A percentile compares a stretch with the other conserved stretches of the same genome.
Conservation (phyloP, 2,113 vertebrate species). For the Microcebus jonahi region DNA sequence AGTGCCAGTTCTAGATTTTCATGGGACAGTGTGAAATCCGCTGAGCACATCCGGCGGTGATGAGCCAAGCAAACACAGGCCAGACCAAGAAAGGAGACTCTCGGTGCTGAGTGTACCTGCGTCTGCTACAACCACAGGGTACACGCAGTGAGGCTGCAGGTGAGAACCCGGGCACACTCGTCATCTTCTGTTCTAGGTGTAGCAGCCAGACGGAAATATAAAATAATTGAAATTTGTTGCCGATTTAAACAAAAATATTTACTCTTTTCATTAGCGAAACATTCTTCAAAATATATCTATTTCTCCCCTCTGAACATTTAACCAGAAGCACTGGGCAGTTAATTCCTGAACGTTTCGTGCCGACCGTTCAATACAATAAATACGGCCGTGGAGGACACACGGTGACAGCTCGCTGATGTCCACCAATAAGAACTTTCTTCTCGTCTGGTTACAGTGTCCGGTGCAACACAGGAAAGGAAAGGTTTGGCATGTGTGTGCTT, state of each 20-base stretch:
- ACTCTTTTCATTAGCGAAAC: slow-evolving; percentile 59
- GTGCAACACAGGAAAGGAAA: too few relatives aligned
- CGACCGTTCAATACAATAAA: neutral
- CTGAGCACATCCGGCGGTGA: neutral
- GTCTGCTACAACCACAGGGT: rapidly evolving
- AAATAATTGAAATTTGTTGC: neutral
- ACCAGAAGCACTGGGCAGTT: slow-evolving; percentile 46
- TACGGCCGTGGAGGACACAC: rapidly evolving
- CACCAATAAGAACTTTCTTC: slow-evolving; percentile 17
- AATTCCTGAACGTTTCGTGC: neutral
- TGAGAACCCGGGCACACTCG: rapidly evolving
- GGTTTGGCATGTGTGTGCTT: too few relatives aligned
- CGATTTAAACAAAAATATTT: slow-evolving; percentile 63
- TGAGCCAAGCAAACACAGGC: neutral
- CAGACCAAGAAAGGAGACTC: neutral
- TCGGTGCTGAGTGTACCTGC: rapidly evolving
- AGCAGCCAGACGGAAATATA: neutral
- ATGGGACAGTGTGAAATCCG: neutral
- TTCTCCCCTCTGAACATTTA: slow-evolving; percentile 33
- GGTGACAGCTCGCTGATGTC: slow-evolving; percentile 3
- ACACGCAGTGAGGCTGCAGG: rapidly evolving
- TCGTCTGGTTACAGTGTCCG: too few relatives aligned
- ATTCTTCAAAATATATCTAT: slow-evolving; percentile 26
- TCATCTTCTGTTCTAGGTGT: neutral
- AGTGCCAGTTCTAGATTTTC: neutral